Evolutionary conservation across 2,113 vertebrate genomes (phyloP), one percentile per base, ranked within the genome.

Genomic region (Atlantisia rogersi): DNA sequence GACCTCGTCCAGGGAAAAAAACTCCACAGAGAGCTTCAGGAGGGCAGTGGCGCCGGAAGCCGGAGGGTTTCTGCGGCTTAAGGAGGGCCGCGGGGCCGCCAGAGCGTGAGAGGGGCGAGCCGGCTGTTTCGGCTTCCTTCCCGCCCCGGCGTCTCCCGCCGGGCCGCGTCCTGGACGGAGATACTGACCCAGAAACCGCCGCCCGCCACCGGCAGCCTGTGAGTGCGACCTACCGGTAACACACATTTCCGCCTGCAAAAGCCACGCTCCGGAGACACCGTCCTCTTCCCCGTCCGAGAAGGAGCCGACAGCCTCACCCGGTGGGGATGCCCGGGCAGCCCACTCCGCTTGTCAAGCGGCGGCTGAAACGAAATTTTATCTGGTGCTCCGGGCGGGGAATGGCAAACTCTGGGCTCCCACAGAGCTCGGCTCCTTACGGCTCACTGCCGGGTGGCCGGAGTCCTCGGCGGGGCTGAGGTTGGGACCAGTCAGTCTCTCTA

Each of bases 1-100:
- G 28, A 25, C 20, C 19, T 37, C 16, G 25, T 31, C 14, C 62
- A 0, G 29, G 42, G 44, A 26, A 55, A 52, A 24, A 46, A 52
- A 4, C 5, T 12, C 46, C 40, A 0, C 7, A 2, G n/a, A 20
- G 25, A 31, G 9, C 19, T 24, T 31, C 4, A 9, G 31, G 18
- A 1, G 25, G 11, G 19, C 29, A 65, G 44, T 5, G 24, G 59
- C 4, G 2, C 32, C 40, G 29, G 58, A 25, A 71, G 22, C 48
- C 7, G 16, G 42, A 5, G 52, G n/a, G 48, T 10, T 59, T 80
- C n/a, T 68, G 48, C 3, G 25, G 12, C 16, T 15, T 68, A 39
- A 1, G 10, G 15, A 12, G 14, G 6, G 4, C 16, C 4, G 7
- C 24, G 5, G 29, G 7, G 6, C 4, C 12, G 42, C 24, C 32